Evolutionary conservation across 2,113 vertebrate species (phyloP), one percentile per base, ranked within the genome.

Genomic region (Hippocampus zosterae): DNA sequence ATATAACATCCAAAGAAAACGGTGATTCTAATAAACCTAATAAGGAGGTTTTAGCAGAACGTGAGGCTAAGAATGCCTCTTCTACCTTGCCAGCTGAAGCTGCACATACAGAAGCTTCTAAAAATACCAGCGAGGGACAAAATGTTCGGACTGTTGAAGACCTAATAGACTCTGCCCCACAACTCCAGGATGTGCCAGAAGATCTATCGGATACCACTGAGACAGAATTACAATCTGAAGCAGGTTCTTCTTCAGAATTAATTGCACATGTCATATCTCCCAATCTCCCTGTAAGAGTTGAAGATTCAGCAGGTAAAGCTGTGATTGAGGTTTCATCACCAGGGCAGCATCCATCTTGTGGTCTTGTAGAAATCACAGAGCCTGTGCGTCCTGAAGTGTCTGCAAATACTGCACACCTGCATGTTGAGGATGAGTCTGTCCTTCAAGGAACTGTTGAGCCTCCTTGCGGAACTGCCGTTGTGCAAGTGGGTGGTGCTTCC

Each of bases 101-200:
- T 61, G 57, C 41, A 23, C 27, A 55, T 37, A 50, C 8, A 44
- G 37, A 71, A 65, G 40, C 44, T 53, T 33, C 19, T 77, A 66
- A 21, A 59, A 55, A 72, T 41, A 23, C 23, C 1, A 2, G 12
- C n/a, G 59, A 75, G 41, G 64, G 64, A 18, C 25, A 67, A 15
- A 41, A 12, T 25, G 13, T n/a, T 23, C 19, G 23, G 46, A 33
- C 53, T 9, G 83, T 44, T n/a, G 40, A 85, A 13, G 71, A 81
- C 40, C 23, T 82, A 1, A 50, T 71, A 9, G 80, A 85, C 59
- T 41, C 81, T 0, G 80, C 75, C 5, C 71, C 83, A 55, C 68
- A 78, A 56, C 56, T 80, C 56, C 68, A 62, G 27, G 60, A 74
- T 48, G 13, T 59, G 46, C 52, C 67, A 5, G 42, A 81, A 76